Evolutionary conservation across 2,888 invertebrate genomes (phyloP), one percentile per base, ranked within the genome.

Genomic region (Harpalus rubripes): DNA sequence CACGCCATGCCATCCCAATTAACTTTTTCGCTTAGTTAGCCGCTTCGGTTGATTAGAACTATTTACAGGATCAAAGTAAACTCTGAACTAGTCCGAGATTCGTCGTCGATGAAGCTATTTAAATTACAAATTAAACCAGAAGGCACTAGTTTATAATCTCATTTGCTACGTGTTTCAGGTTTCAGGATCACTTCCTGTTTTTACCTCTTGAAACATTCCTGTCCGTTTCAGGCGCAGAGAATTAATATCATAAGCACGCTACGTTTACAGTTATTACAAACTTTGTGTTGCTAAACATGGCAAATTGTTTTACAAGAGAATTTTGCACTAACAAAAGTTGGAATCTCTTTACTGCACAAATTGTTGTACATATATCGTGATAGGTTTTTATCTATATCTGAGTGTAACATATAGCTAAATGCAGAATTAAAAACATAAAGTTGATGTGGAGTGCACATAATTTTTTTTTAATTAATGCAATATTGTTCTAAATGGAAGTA

Each of bases 221-320:
- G 44, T 52, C 44, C 2, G 44, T 52, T 52, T 52, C 44, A 52
- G 44, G 44, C 44, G 4, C 10, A 52, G 10, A 52, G 44, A 52
- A 63, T 68, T 68, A 68, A 68, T 68, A 63, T 63, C 63, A 63
- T 63, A 68, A 68, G 68, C 68, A 68, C 68, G 68, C 32, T 26
- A 68, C 68, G 68, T 68, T 68, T 68, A 63, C 22, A 26, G 68
- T 39, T 63, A 63, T 63, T 39, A 15, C 32, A n/a, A 68, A 68
- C 32, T 68, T 68, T 68, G 68, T 39, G 26, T 15, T 68, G 39
- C 10, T 52, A 52, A 12, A 52, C 44, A 52, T 4, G 5, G 10
- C 8, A 12, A 1, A 52, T 52, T 52, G 44, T 52, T 5, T 52
- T 52, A 12, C 12, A 52, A 12, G 10, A 52, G 2, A 52, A 12